phyloP scores from a whole-genome alignment of 2,797 vertebrate genomes.

The Morelia viridis region DNA sequence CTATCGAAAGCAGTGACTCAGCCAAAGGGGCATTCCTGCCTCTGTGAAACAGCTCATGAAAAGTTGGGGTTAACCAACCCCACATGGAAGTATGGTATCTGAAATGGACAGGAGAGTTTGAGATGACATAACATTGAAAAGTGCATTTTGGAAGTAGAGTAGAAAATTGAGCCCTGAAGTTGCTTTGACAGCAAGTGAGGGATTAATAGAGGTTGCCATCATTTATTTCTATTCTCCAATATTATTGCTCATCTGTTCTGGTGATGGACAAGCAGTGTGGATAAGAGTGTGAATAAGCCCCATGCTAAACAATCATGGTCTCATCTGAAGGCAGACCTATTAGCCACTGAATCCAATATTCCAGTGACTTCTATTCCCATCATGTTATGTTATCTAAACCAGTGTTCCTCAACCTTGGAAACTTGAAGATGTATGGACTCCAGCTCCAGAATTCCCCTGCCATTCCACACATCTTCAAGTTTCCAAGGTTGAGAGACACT shows the following conservation, averaged over 20 bases:
- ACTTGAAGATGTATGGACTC: too few species aligned
- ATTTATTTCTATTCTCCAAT: not conserved
- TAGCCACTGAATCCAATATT: not conserved
- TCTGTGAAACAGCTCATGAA: not conserved
- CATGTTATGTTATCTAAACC: not conserved
- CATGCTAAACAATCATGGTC: not conserved
- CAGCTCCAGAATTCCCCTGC: too few species aligned
- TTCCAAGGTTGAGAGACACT: too few species aligned
- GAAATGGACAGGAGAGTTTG: not conserved
- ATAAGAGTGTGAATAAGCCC: not conserved
- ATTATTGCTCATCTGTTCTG: not conserved
- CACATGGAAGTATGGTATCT: not conserved
- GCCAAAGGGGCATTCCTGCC: not conserved
- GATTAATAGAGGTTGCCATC: not conserved
- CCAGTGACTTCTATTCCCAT: not conserved
- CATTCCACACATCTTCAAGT: too few species aligned
- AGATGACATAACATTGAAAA: not conserved
- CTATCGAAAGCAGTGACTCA: not conserved
- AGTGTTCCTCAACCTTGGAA: too few species aligned
- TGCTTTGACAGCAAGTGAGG: not conserved
- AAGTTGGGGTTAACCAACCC: not conserved
- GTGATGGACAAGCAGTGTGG: not conserved
- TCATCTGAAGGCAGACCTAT: not conserved
- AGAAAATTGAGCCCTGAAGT: not conserved
- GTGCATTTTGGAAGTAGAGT: not conserved